Base-by-base conservation (phyloP, 2,888 invertebrate species). In the Amphipyra tragopoginis region DNA sequence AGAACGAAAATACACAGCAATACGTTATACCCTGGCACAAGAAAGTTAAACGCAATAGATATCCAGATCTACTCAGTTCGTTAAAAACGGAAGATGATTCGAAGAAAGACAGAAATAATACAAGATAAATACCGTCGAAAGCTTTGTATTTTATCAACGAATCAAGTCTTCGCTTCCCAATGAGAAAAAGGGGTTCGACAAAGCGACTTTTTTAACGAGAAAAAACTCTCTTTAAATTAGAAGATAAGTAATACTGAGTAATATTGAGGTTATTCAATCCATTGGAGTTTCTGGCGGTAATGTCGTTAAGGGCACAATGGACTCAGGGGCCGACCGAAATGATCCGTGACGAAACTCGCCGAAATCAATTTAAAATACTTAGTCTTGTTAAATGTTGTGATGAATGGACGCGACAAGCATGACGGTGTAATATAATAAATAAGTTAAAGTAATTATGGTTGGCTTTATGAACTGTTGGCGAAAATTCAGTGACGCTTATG, bases 311-410 rank as follows among this genome's bases (percentile, higher is more conserved):
- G 78, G 82, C 68, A 90, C 88, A 90, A 90, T 88, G 83, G 82
- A 77, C 82, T 83, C 84, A 75, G 74, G 76, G 78, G 77, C 67
- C 61, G 48, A 48, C 78, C 80, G 84, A 90, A 90, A 92, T 90
- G 90, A 90, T 88, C 91, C 92, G 90, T 87, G 86, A 85, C 89
- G 87, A 89, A 90, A 86, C 85, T 87, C 88, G 51, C 84, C 81
- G 82, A 87, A 89, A 91, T 92, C 89, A 88, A 91, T 91, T 92
- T 91, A 87, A 90, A 91, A 91, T 90, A 89, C 84, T 82, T 84
- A 88, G 86, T 85, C 85, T 86, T 84, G 88, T 88, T 89, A 86
- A 89, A 86, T 87, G 85, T 87, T 88, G 86, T 85, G 84, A 85
- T 81, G 78, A 83, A 83, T 81, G 79, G 75, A 64, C 65, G 72